phyloP scores from a whole-genome alignment of 1,140 invertebrate genomes.

The Conus ventricosus region DNA sequence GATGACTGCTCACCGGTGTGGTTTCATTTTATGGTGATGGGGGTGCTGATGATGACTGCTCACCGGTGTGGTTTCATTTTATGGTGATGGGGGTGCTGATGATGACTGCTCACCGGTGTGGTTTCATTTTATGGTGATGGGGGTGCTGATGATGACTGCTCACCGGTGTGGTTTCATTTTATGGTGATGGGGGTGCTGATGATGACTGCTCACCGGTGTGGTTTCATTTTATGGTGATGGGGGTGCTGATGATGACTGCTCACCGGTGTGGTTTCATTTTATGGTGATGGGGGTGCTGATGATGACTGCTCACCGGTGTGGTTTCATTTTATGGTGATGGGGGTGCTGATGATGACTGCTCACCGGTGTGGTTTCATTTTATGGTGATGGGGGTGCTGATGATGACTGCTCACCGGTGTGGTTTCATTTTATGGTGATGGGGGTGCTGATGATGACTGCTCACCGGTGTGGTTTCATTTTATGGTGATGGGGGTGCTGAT shows the following conservation, averaged over 20 bases:
- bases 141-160: background rate
- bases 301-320: background rate
- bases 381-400: background rate
- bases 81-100: background rate
- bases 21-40: background rate
- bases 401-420: background rate
- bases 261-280: background rate
- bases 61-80: background rate
- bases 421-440: background rate
- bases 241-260: background rate
- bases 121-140: background rate
- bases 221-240: background rate
- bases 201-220: background rate
- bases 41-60: background rate
- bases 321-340: background rate
- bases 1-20: background rate
- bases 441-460: background rate
- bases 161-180: background rate
- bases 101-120: background rate
- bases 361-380: background rate
- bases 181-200: background rate
- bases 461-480: background rate
- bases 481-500: background rate
- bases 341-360: background rate
- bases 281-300: background rate